Evolutionary conservation across 2,888 invertebrate species (phyloP), one percentile per base, ranked within the genome.

Genomic region (Amblyteles armatorius): DNA sequence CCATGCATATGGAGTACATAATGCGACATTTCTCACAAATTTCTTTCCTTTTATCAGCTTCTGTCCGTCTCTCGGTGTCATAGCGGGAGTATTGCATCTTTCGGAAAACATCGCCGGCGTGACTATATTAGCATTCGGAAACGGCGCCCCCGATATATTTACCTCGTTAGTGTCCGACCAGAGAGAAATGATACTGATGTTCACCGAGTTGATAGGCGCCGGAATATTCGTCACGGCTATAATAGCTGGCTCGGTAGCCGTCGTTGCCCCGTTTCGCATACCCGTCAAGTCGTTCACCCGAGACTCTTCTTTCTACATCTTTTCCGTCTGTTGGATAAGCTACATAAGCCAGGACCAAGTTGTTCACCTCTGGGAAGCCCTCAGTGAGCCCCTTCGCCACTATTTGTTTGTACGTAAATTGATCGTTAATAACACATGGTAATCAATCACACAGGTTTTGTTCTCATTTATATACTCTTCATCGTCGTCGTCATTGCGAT

Each of bases 111-210:
- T 95, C 48, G 95, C 95, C 9, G 96, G 96, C 3, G 96, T 96
- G 9, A 96, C 96, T n/a, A 94, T 96, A 87, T 91, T 97, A 88
- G 96, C 96, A 0, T 96, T 96, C 91, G 96, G 96, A 26, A 97
- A 97, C 91, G 96, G 96, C 60, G 95, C 96, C 0, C 96, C 96
- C 4, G 96, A 97, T 92, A 94, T 97, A 76, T 96, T 96, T 89
- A 95, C 96, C 13, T 95, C 96, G 16, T 91, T 96, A 26, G 95
- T 92, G n/a, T 88, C 95, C 63, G 94, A 94, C 7, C 94, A 95
- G 36, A 57, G 60, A 26, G 92, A 93, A 44, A 92, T 91, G 33
- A 92, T 94, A 60, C 90, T 93, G 69, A 94, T 94, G 89, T 94
- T 93, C 89, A 91, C 93, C n/a, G 94, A 95, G 86, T 87, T 94